These are phyloP conservation scores for Eupithecia centaureata DNA, from an alignment of 2,888 invertebrate species.

Conservation along the genomic window DNA sequence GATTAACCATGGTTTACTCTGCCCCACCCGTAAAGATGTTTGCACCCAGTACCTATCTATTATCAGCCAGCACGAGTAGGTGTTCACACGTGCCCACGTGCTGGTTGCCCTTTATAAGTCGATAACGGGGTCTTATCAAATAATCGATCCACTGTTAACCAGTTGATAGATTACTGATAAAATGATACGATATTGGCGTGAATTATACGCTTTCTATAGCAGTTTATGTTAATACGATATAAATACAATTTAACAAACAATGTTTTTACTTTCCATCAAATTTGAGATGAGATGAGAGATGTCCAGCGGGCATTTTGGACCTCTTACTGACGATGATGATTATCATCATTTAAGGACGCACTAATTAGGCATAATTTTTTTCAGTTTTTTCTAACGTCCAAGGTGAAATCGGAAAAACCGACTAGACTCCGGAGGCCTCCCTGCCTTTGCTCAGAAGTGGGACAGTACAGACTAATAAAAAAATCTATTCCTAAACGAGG, in stretches of 20 bases:
- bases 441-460: too few relatives aligned
- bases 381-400: too few relatives aligned
- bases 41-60: background rate
- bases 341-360: too few relatives aligned
- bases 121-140: slow-evolving; percentile 72
- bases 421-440: too few relatives aligned
- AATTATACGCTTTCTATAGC: slow-evolving; percentile 9
- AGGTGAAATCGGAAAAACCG: too few relatives aligned
- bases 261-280: background rate
- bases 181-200: slow-evolving; percentile 5
- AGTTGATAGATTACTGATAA: slow-evolving; percentile 40
- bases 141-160: slow-evolving; percentile 65
- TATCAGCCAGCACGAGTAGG: too few relatives aligned
- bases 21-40: background rate
- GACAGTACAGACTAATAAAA: too few relatives aligned
- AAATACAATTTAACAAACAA: background rate
- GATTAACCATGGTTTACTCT: background rate
- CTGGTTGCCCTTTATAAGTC: slow-evolving; percentile 24
- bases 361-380: too few relatives aligned
- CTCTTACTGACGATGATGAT: too few relatives aligned
- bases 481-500: too few relatives aligned
- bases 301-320: background rate
- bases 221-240: background rate
- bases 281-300: background rate
- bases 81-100: slow-evolving; percentile 17